Evolutionary conservation across 1,140 invertebrate species (phyloP), one percentile per base, ranked within the genome.

Genomic region (Drosophila littoralis): DNA sequence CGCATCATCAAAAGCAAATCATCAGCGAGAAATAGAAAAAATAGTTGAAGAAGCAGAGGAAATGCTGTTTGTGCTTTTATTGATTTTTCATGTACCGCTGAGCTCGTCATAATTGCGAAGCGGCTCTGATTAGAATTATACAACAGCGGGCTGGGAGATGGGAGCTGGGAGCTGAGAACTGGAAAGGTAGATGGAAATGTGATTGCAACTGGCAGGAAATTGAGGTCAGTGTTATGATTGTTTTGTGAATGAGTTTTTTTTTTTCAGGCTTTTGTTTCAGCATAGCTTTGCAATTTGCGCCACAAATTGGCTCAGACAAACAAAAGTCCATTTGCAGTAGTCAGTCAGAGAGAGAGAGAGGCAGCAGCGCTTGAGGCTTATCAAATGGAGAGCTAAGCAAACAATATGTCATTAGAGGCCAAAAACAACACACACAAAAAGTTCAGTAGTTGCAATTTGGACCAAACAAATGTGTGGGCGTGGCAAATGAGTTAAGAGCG

Each of bases 181-280:
- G 63, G 43, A 63, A 64, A 70, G 66, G 60, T 52, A 60, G 72
- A 71, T 75, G 84, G 73, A 88, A 88, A 88, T 89, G 80, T 90
- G 84, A 89, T 90, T 89, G 85, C 77, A 75, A 82, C 63, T 89
- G 84, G 84, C 84, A 88, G 85, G 81, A 89, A 89, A 89, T 90
- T 89, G 84, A 89, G 84, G 84, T 89, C 84, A 89, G 84, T 89
- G 84, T 89, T 89, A 89, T 89, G 84, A 89, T 90, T 90, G 85
- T 89, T 83, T 86, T 89, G 63, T 79, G 79, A 86, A 88, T 88
- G 84, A 80, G 76, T 77, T 82, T 81, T 78, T 77, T 77, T 74
- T 81, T 66, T 80, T 61, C 64, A 12, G 13, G 0, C 38, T 67
- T 68, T 60, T 59, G 46, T 48, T 60, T 61, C 28, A 42, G 36